phyloP scores from a whole-genome alignment of 1,140 invertebrate species.

The Diorhabda carinulata region DNA sequence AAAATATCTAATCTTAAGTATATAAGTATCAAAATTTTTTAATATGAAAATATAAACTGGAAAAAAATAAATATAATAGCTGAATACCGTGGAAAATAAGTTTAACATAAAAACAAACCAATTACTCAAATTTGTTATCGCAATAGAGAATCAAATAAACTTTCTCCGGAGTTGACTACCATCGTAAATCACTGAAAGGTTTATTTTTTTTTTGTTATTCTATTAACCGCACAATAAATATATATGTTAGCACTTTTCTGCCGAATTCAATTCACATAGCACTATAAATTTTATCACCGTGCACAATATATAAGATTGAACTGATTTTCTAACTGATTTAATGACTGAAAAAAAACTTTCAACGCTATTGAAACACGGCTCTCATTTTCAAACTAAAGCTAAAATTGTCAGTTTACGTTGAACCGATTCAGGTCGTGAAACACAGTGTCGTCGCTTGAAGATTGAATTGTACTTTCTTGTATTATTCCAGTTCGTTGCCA shows the following conservation, averaged over 20 bases:
- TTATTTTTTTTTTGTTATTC: background rate
- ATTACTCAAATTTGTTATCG: slow-evolving; percentile 4
- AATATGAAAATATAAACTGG: too few species aligned
- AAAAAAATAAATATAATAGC: too few species aligned
- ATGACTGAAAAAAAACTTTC: slow-evolving; percentile 27
- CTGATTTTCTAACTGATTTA: slow-evolving; percentile 17
- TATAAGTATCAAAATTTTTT: too few species aligned
- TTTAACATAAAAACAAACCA: background rate
- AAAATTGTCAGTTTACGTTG: slow-evolving; percentile 23
- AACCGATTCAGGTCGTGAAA: slow-evolving; percentile 5
- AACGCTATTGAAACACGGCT: slow-evolving; percentile 19
- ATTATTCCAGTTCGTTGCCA: too few species aligned
- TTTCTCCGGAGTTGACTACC: background rate
- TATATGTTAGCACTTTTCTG: slow-evolving; percentile 15
- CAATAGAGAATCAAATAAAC: slow-evolving; percentile 3
- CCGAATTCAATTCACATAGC: slow-evolving; percentile 10
- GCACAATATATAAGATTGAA: slow-evolving; percentile 19
- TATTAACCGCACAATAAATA: slow-evolving; percentile 5
- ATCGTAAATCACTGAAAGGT: background rate
- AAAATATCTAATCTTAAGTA: too few species aligned
- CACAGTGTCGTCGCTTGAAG: too few species aligned
- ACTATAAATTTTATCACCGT: slow-evolving; percentile 15
- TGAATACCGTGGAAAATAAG: too few species aligned
- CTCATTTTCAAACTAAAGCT: slow-evolving; percentile 27
- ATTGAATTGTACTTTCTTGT: too few species aligned